These are phyloP conservation scores for Entomobrya proxima DNA, from an alignment of 2,888 invertebrate species.

Conservation along the genomic window DNA sequence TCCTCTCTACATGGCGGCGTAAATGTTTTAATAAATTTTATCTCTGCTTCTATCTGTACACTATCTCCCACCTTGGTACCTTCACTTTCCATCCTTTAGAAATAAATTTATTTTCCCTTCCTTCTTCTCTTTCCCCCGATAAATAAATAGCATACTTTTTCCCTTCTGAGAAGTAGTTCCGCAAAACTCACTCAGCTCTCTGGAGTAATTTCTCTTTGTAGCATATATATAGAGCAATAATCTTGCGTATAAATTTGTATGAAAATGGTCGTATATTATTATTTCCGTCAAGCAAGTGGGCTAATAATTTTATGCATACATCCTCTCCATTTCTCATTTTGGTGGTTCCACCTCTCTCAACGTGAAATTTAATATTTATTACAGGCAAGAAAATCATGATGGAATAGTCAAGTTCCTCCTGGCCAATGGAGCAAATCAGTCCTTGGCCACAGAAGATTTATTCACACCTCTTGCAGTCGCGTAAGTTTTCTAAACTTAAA, in stretches of 20 bases:
- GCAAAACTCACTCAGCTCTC: slow-evolving; percentile 26
- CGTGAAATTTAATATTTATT: slow-evolving; percentile 50
- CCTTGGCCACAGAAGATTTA: slow-evolving; percentile 93
- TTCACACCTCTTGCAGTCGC: slow-evolving; percentile 71
- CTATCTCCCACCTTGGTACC: slow-evolving; percentile 10
- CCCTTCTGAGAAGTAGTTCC: slow-evolving; percentile 18
- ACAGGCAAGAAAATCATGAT: slow-evolving; percentile 94
- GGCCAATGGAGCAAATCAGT: slow-evolving; percentile 97
- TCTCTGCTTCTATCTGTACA: slow-evolving; percentile 7
- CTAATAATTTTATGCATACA: slow-evolving; percentile 52
- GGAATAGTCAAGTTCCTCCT: slow-evolving; percentile 95
- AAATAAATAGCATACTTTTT: slow-evolving; percentile 6
- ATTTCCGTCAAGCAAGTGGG: slow-evolving; percentile 24
- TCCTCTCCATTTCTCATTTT: not conserved
- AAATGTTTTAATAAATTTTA: slow-evolving; percentile 65
- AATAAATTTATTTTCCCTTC: not conserved
- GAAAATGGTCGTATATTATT: slow-evolving; percentile 17
- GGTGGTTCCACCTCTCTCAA: slow-evolving; percentile 28
- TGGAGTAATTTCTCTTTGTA: slow-evolving; percentile 16
- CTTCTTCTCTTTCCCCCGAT: not conserved
- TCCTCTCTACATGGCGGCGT: slow-evolving; percentile 85
- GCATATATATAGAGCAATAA: too few relatives aligned
- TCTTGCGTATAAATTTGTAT: slow-evolving; percentile 21
- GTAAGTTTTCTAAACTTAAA: slow-evolving; percentile 69
- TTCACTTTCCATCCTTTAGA: not conserved